Percentiles rank a stretch among this genome's conserved stretches.
phyloP scores from a whole-genome alignment of 2,888 invertebrate genomes.

The Zhuqinia jingwanae region DNA sequence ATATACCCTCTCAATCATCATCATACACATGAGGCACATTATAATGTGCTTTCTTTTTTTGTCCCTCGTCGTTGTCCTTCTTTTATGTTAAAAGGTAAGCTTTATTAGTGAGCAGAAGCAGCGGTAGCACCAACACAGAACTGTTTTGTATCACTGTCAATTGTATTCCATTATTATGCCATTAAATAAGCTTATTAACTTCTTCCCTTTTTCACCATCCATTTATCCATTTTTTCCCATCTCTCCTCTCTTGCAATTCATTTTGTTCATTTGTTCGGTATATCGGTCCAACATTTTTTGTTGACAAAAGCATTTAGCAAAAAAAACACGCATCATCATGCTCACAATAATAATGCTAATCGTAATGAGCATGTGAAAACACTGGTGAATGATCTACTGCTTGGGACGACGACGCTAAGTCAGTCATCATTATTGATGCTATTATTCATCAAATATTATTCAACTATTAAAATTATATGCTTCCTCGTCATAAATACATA shows the following conservation, averaged over 20 bases:
- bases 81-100: slow-evolving; percentile 27
- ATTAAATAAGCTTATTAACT: slow-evolving; percentile 61
- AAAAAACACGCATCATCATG: slow-evolving; percentile 36
- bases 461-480: too few relatives aligned
- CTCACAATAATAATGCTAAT: slow-evolving; percentile 12
- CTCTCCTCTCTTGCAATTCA: slow-evolving; percentile 9
- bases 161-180: too few relatives aligned
- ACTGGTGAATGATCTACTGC: background rate
- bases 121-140: slow-evolving; percentile 11
- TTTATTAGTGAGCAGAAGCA: slow-evolving; percentile 47
- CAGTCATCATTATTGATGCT: too few relatives aligned
- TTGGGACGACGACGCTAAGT: too few relatives aligned
- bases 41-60: slow-evolving; percentile 42
- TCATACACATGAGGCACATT: background rate
- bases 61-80: slow-evolving; percentile 11
- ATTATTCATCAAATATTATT: too few relatives aligned
- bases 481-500: too few relatives aligned
- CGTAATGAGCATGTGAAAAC: slow-evolving; percentile 29
- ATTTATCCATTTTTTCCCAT: background rate
- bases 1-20: slow-evolving; percentile 59
- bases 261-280: too few relatives aligned
- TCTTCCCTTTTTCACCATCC: slow-evolving; percentile 51
- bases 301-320: slow-evolving; percentile 35
- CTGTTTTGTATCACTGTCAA: slow-evolving; percentile 37
- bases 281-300: too few relatives aligned